Conservation (phyloP, 2,888 invertebrate species). For the Agelastica alni region DNA sequence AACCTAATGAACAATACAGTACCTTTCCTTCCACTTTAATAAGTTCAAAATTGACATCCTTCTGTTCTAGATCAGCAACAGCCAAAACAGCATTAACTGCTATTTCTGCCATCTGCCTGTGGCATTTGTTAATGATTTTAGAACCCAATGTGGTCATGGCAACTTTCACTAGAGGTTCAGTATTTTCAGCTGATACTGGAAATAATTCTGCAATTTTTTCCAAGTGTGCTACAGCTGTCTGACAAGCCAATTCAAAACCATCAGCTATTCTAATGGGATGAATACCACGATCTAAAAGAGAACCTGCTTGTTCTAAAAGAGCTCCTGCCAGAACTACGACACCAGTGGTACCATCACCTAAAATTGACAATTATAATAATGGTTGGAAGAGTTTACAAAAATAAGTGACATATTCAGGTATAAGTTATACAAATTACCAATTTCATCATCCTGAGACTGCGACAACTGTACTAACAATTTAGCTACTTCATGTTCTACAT, state of each 20-base stretch:
- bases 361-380: constrained; percentile 8
- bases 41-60: constrained; percentile 98
- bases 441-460: constrained; percentile 99
- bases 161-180: constrained; percentile 88
- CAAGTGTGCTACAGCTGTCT: constrained; percentile 82
- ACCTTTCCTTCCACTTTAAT: constrained; percentile 98
- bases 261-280: constrained; percentile 99
- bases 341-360: constrained; percentile 97
- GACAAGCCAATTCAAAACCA: constrained; percentile 96
- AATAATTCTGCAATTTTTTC: constrained; percentile 89
- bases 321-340: constrained; percentile 90
- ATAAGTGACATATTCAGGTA: too few species aligned
- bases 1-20: too few species aligned
- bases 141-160: constrained; percentile 99
- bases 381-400: too few species aligned
- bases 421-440: too few species aligned
- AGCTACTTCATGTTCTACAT: constrained; percentile 97
- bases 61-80: constrained; percentile 90
- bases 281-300: constrained; percentile 92
- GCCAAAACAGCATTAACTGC: constrained; percentile 96
- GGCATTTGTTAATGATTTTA: constrained; percentile 97
- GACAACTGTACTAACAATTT: constrained; percentile 97
- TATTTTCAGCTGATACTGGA: constrained; percentile 79
- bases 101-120: constrained; percentile 97
- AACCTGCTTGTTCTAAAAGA: constrained; percentile 91